Conservation (phyloP, 2,888 invertebrate genomes). For the Dryococelus australis region DNA sequence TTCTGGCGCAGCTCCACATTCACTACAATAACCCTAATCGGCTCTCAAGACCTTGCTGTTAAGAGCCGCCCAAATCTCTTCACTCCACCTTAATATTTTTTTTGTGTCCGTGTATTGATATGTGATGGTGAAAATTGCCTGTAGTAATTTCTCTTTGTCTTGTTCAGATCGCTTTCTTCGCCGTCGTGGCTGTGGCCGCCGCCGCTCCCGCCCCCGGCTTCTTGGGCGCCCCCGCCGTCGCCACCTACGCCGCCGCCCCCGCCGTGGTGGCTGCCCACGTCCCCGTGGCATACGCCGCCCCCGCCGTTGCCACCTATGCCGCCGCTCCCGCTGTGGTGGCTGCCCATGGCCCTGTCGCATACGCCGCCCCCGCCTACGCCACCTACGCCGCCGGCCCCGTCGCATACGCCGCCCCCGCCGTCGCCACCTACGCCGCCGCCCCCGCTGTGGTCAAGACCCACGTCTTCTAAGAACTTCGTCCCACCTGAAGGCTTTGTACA, state of each 20-base stretch:
- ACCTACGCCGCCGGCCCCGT: too few relatives aligned
- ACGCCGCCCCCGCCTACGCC: slow-evolving; percentile 4
- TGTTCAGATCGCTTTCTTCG: slow-evolving; percentile 60
- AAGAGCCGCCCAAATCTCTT: too few relatives aligned
- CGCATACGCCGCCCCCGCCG: slow-evolving; percentile 18
- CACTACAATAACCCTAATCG: too few relatives aligned
- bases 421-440: slow-evolving; percentile 30
- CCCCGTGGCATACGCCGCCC: too few relatives aligned
- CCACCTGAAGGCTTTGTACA: too few relatives aligned
- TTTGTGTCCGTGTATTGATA: too few relatives aligned
- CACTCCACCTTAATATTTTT: too few relatives aligned
- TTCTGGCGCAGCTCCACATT: too few relatives aligned
- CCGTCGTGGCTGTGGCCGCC: slow-evolving; percentile 63
- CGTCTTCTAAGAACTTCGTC: slow-evolving; percentile 34
- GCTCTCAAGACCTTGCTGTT: too few relatives aligned
- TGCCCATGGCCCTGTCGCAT: slow-evolving; percentile 51
- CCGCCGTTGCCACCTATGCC: slow-evolving; percentile 51
- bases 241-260: slow-evolving; percentile 53
- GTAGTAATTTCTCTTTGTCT: too few relatives aligned
- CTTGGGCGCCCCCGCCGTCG: slow-evolving; percentile 58
- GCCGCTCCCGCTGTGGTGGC: slow-evolving; percentile 33
- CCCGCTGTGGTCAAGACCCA: slow-evolving; percentile 48
- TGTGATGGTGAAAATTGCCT: too few relatives aligned
- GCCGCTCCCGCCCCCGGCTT: slow-evolving; percentile 60
- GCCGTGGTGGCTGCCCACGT: slow-evolving; percentile 54